Evolutionary conservation across 2,113 vertebrate genomes (phyloP).

Genomic region (Notothenia rossii): DNA sequence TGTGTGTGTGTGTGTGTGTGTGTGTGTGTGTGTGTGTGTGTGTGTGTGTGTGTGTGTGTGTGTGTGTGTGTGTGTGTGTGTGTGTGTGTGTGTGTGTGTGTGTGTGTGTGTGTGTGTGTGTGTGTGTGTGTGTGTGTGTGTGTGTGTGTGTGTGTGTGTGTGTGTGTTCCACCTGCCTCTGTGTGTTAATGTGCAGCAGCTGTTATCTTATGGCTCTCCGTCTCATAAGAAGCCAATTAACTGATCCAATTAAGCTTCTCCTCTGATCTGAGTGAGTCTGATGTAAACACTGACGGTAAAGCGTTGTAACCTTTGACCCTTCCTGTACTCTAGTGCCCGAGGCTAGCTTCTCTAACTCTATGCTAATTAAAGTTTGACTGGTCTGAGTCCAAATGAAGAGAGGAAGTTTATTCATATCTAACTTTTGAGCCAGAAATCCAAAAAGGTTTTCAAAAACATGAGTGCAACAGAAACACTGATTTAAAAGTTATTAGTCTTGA

Average conservation of each 20-base stretch:
- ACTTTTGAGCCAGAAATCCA: too few species aligned
- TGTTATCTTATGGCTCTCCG: constrained; percentile 61
- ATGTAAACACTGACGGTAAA: constrained; percentile 32
- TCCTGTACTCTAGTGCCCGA: too few species aligned
- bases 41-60: not conserved
- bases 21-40: constrained; percentile 4
- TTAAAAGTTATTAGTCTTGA: too few species aligned
- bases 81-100: constrained; percentile 12
- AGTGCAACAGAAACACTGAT: too few species aligned
- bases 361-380: too few species aligned
- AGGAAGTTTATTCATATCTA: too few species aligned
- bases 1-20: not conserved
- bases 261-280: constrained; percentile 31
- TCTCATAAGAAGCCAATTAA: constrained; percentile 70
- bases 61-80: constrained; percentile 12
- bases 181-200: constrained; percentile 44
- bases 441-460: too few species aligned
- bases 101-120: not conserved
- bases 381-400: too few species aligned
- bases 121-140: constrained; percentile 8
- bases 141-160: not conserved
- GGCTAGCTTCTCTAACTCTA: too few species aligned
- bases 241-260: constrained; percentile 37
- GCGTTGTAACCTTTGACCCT: too few species aligned
- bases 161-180: not conserved